Evolutionary conservation across 2,797 vertebrate species (phyloP).

Genomic region (Neosilurus mollespiculum): DNA sequence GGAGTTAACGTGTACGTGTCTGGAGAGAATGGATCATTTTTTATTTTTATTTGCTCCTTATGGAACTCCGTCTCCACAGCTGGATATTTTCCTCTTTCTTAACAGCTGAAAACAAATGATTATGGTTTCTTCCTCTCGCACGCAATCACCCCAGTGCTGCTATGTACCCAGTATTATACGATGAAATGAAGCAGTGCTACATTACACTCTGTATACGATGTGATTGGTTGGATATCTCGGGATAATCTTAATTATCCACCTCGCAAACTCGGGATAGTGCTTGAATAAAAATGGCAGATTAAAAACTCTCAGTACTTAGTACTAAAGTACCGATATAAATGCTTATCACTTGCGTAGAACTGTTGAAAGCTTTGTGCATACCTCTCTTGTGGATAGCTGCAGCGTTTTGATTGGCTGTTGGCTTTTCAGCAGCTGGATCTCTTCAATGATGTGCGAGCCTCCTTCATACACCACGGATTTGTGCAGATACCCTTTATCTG

Average conservation of each 20-base stretch:
- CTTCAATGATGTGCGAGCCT: constrained; percentile 88
- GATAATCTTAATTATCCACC: no score
- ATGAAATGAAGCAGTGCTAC: background rate
- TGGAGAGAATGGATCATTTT: background rate
- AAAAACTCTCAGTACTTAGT: background rate
- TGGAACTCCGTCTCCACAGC: background rate
- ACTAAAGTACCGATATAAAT: background rate
- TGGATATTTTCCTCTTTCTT: constrained; percentile 1
- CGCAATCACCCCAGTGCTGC: background rate
- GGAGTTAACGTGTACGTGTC: background rate
- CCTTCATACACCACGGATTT: constrained; percentile 84
- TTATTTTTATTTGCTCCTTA: background rate
- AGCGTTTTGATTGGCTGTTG: constrained; percentile 84
- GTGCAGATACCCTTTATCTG: constrained; percentile 89
- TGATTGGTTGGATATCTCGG: no score
- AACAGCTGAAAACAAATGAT: constrained; percentile 20
- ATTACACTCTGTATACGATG: background rate
- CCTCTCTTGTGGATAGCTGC: constrained; percentile 81
- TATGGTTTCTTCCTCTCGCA: background rate
- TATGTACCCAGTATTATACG: background rate
- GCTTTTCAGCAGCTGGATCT: constrained; percentile 85
- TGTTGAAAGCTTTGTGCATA: constrained; percentile 58
- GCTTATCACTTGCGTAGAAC: background rate
- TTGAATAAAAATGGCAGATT: no score
- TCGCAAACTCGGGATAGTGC: no score